Evolutionary conservation across 2,888 invertebrate genomes (phyloP).

Genomic region (Caenorhabditis uteleia): DNA sequence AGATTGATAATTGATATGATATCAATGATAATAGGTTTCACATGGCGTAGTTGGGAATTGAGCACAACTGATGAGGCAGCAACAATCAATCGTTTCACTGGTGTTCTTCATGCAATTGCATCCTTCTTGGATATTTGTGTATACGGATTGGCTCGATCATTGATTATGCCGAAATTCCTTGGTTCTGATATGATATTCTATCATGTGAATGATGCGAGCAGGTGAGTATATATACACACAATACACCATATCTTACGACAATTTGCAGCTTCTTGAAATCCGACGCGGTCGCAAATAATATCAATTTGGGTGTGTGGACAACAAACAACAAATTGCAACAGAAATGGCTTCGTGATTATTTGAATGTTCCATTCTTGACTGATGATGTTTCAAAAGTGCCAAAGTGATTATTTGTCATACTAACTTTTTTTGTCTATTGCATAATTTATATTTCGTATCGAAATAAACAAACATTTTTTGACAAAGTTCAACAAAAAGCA

Average conservation of each 20-base stretch:
- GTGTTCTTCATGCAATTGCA: constrained; percentile 19
- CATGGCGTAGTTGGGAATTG: constrained; percentile 31
- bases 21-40: no score
- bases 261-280: constrained; percentile 15
- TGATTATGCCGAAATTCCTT: constrained; percentile 29
- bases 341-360: constrained; percentile 20
- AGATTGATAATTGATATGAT: background rate
- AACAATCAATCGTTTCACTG: constrained; percentile 12
- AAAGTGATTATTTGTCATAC: no score
- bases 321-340: constrained; percentile 21
- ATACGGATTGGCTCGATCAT: constrained; percentile 15
- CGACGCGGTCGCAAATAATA: constrained; percentile 29
- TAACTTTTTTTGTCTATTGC: no score
- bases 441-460: no score
- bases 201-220: constrained; percentile 38
- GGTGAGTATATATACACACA: no score
- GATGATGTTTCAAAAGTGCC: constrained; percentile 27
- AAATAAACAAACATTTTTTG: no score
- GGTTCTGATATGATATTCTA: constrained; percentile 36
- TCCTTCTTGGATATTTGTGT: constrained; percentile 13
- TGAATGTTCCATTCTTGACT: constrained; percentile 34
- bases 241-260: no score
- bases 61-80: constrained; percentile 31
- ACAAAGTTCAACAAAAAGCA: no score
- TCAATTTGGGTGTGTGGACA: constrained; percentile 33